A percentile compares a stretch with the other conserved stretches of the same genome.
Evolutionary conservation across 2,797 vertebrate species (phyloP).

Genomic region (Tokudaia tokunoshimensis): DNA sequence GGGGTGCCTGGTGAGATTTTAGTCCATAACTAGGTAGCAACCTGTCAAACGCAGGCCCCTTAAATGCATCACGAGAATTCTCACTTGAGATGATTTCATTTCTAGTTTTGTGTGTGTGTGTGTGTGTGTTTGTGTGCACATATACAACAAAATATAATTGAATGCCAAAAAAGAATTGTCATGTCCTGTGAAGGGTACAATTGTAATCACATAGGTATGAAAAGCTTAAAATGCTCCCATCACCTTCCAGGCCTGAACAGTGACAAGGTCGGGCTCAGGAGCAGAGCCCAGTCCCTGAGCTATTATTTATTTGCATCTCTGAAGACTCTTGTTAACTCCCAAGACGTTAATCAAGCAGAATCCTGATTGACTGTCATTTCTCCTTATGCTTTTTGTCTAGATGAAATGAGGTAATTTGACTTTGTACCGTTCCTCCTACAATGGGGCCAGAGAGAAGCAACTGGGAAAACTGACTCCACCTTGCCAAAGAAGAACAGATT

Average conservation of each 20-base stretch:
- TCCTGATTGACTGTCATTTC: slow-evolving; percentile 64
- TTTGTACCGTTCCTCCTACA: slow-evolving; percentile 13
- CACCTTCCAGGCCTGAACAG: neutral
- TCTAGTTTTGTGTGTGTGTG: slow-evolving; percentile 71
- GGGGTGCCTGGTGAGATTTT: slow-evolving; percentile 83
- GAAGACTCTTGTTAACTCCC: slow-evolving; percentile 45
- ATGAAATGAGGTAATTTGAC: slow-evolving; percentile 59
- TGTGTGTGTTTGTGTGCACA: neutral
- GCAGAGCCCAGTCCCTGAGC: slow-evolving; percentile 10
- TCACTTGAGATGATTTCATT: slow-evolving; percentile 84
- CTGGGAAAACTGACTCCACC: neutral
- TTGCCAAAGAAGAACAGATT: slow-evolving; percentile 50
- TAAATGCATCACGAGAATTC: slow-evolving; percentile 84
- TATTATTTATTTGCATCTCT: slow-evolving; percentile 61
- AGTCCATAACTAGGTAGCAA: slow-evolving; percentile 84
- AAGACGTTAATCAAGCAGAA: slow-evolving; percentile 61
- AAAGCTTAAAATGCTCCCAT: neutral
- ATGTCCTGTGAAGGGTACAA: slow-evolving; percentile 51
- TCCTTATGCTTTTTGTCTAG: slow-evolving; percentile 61
- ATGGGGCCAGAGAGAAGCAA: neutral
- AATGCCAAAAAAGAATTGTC: slow-evolving; percentile 49
- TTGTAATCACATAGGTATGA: neutral
- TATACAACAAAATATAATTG: slow-evolving; percentile 60
- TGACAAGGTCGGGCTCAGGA: neutral
- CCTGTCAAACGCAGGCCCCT: slow-evolving; percentile 83